Evolutionary conservation across 2,888 invertebrate genomes (phyloP), one percentile per base, ranked within the genome.

Genomic region (Myopa tessellatipennis): DNA sequence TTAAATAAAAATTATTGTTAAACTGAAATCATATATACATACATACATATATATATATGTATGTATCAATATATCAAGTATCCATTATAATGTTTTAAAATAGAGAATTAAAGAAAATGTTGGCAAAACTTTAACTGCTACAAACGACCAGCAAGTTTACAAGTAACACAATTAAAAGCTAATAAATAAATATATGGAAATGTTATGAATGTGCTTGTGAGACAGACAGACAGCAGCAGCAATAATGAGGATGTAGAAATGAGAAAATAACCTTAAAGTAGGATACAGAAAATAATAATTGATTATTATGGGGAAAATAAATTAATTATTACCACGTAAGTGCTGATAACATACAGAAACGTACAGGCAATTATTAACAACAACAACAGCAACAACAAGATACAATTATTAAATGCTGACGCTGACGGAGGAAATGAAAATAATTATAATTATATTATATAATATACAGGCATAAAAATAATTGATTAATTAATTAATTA

Each of bases 1-100:
- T 86, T 74, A 60, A 72, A 72, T 85, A 85, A 85, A 85, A 85
- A 85, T 84, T 87, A 87, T 87, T 87, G 88, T 87, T 87, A 60
- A 69, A 69, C 12, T 18, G 38, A 75, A 65, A 18, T 50, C n/a
- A 65, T 70, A 70, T 52, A 70, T 55, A n/a, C 16, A 70, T 65
- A 65, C 16, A 65, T 16, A 65, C 34, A 65, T 14, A 55, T 4
- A 55, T n/a, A 65, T 36, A 16, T 14, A 65, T 34, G 6, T 36
- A 38, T 36, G 34, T 65, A 65, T 16, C 3, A 45, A 38, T 65
- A 12, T 65, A 70, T 85, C 83, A 82, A 82, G 82, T 84, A 79
- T 80, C 82, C 83, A 84, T 81, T 83, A 40, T 4, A 68, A 50
- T 68, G 50, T 68, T 50, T 68, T 50, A 68, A 68, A 45, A 45